phyloP scores from a whole-genome alignment of 2,113 vertebrate genomes.

The Vulpes lagopus region DNA sequence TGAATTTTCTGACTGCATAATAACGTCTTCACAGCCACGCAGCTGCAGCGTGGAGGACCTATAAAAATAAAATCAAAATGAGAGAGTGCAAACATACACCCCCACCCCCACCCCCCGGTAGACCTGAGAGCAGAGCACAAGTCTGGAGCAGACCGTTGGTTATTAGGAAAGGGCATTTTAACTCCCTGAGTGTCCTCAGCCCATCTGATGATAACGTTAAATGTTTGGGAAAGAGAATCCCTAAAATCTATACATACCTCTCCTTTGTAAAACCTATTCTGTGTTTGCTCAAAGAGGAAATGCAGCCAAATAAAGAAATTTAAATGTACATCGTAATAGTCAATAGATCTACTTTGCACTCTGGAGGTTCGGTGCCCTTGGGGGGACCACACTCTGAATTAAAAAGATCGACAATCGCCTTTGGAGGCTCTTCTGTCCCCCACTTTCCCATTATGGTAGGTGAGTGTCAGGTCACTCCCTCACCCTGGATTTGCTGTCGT shows the following conservation, averaged over 20 bases:
- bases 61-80: background rate
- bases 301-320: background rate
- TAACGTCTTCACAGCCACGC: background rate
- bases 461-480: background rate
- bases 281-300: background rate
- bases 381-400: background rate
- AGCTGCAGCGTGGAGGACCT: background rate
- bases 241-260: background rate
- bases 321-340: background rate
- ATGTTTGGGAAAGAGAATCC: background rate
- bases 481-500: background rate
- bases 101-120: accelerated
- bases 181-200: background rate
- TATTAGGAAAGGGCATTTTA: background rate
- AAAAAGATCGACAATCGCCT: background rate
- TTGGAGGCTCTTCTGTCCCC: background rate
- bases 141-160: background rate
- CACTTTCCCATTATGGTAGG: background rate
- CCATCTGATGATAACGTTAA: background rate
- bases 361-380: background rate
- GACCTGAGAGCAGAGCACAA: background rate
- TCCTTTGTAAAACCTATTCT: background rate
- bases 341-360: background rate
- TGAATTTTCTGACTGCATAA: background rate
- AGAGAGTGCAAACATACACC: background rate